phyloP scores from a whole-genome alignment of 2,888 invertebrate species.

The Diploptera punctata region DNA sequence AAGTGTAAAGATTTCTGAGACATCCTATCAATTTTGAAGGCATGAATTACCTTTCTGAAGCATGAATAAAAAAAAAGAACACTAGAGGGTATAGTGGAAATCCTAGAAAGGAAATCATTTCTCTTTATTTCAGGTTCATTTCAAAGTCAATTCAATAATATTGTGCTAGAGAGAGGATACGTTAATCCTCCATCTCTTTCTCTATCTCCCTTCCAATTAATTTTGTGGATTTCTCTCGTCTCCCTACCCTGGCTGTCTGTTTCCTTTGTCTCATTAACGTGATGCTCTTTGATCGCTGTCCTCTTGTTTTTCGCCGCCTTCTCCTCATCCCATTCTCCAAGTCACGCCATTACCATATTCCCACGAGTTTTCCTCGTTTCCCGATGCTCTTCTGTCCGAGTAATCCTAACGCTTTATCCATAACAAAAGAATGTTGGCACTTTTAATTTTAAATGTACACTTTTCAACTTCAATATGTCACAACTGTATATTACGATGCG shows the following conservation, averaged over 20 bases:
- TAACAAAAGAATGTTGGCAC: too few species aligned
- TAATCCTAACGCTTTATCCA: not conserved
- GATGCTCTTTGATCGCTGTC: conserved; percentile 4
- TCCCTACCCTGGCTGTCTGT: not conserved
- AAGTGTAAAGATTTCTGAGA: not conserved
- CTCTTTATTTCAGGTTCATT: not conserved
- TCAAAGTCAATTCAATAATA: conserved; percentile 16
- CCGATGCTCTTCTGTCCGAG: not conserved
- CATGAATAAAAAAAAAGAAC: not conserved
- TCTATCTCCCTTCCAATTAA: not conserved
- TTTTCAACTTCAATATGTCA: too few species aligned
- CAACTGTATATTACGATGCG: too few species aligned
- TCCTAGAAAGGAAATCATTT: not conserved
- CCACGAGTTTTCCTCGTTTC: not conserved
- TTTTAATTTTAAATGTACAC: too few species aligned
- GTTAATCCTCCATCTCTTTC: not conserved
- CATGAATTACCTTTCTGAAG: not conserved
- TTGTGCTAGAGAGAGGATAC: not conserved
- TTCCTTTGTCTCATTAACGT: conserved; percentile 22
- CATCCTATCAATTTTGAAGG: too few species aligned
- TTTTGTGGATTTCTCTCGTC: not conserved
- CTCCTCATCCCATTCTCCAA: not conserved
- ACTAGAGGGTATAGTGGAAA: not conserved
- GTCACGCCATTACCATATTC: conserved; percentile 10
- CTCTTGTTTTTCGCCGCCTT: not conserved